Conservation (phyloP, 2,113 vertebrate species). For the Hirundichthys speculiger region DNA sequence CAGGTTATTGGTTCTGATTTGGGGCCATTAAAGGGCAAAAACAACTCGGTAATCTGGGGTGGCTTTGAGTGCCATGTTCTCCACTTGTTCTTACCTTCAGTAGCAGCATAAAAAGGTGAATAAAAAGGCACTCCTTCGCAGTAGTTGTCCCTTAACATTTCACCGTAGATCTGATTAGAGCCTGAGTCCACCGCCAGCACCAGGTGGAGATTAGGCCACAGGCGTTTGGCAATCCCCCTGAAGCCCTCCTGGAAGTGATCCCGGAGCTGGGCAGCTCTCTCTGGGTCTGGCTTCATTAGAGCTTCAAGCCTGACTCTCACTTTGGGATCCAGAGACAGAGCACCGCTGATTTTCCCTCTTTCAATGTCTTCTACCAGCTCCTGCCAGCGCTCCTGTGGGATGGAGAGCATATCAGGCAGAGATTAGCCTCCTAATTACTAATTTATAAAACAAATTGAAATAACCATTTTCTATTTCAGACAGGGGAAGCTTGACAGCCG, state of each 20-base stretch:
- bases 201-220: slow-evolving; percentile 89
- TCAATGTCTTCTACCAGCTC: slow-evolving; percentile 83
- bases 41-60: too few species aligned
- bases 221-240: slow-evolving; percentile 81
- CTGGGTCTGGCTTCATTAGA: slow-evolving; percentile 71
- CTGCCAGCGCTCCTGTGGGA: slow-evolving; percentile 71
- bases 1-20: neutral
- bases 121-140: slow-evolving; percentile 88
- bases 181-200: slow-evolving; percentile 86
- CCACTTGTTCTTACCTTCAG: slow-evolving; percentile 82
- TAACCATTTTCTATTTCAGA: neutral
- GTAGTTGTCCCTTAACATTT: slow-evolving; percentile 78
- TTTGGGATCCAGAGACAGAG: slow-evolving; percentile 71
- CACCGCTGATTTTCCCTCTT: slow-evolving; percentile 75
- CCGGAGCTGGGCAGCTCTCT: slow-evolving; percentile 79
- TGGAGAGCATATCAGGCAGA: slow-evolving; percentile 6
- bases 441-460: neutral
- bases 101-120: slow-evolving; percentile 86
- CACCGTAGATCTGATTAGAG: slow-evolving; percentile 80
- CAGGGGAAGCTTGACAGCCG: too few species aligned
- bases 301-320: slow-evolving; percentile 68
- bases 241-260: slow-evolving; percentile 80
- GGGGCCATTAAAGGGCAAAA: neutral
- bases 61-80: neutral
- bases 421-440: slow-evolving; percentile 15